Base-by-base conservation (phyloP, 2,888 invertebrate genomes). In the Drosophila mimetica region DNA sequence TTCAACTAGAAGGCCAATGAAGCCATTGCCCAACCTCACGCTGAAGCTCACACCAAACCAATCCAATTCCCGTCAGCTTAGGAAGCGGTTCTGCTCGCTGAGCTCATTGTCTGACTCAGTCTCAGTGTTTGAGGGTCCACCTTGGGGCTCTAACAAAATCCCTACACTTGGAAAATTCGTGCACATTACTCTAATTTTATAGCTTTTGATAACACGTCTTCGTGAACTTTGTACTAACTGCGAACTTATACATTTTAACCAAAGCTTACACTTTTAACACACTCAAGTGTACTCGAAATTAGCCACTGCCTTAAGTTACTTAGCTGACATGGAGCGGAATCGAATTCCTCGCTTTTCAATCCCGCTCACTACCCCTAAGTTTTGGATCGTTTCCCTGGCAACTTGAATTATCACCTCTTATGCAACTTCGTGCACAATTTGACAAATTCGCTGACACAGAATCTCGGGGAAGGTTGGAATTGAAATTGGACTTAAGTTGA, bases 351-450 rank as follows among this genome's bases (percentile, higher is more conserved):
- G n/a, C 4, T 34, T 2, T n/a, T 0, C n/a, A n/a, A 11, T 30
- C 30, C 30, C 8, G 11, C 30, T 4, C n/a, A 30, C 30, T 30
- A 11, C 30, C 30, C 30, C 34, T 34, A 6, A n/a, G n/a, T 28
- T n/a, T 14, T 9, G 13, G 4, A n/a, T 16, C 22, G 55, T 57
- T 59, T 41, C 59, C 59, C 57, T 8, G 22, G 41, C 58, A 55
- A 55, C 41, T 25, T 16, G 37, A 25, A 59, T 42, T 36, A 51
- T 67, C 41, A 20, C 22, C 37, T 58, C 42, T 74, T 74, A 54
- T 61, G 82, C 70, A 80, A 75, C 58, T 77, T 79, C 57, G 73
- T 79, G 77, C 70, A 47, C 70, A 84, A 76, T 75, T 74, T 63
- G 55, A 80, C 63, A 60, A 77, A 66, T 60, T 82, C 51, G 61